Percentiles rank a stretch among this genome's conserved stretches.
These are phyloP conservation scores for Pontoporia blainvillei DNA, from an alignment of 2,113 vertebrate species.

Conservation along the genomic window DNA sequence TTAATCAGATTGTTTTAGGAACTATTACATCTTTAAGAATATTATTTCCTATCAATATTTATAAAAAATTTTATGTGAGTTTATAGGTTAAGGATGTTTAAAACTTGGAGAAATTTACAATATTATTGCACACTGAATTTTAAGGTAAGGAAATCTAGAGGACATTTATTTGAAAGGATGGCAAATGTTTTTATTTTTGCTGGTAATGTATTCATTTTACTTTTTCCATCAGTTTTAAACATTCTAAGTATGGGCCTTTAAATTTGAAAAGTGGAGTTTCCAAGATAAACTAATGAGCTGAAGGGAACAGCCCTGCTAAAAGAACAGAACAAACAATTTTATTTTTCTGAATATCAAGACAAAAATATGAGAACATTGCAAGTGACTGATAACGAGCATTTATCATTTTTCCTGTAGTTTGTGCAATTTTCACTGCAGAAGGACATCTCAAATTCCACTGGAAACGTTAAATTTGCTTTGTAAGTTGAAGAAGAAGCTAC, in stretches of 20 bases:
- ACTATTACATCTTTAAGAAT: background rate
- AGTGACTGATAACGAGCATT: slow-evolving; percentile 55
- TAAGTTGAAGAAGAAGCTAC: slow-evolving; percentile 20
- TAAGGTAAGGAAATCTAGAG: background rate
- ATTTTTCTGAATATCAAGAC: slow-evolving; percentile 59
- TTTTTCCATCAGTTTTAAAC: slow-evolving; percentile 33
- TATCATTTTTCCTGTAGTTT: slow-evolving; percentile 45
- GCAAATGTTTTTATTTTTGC: slow-evolving; percentile 33
- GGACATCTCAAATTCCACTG: slow-evolving; percentile 48
- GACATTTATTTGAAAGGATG: background rate
- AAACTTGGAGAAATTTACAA: background rate
- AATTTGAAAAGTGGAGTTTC: slow-evolving; percentile 52
- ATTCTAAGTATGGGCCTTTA: slow-evolving; percentile 46
- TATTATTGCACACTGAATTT: background rate
- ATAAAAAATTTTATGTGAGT: background rate
- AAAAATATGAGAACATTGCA: slow-evolving; percentile 53
- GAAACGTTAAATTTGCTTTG: slow-evolving; percentile 41
- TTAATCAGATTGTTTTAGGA: background rate
- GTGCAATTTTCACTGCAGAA: slow-evolving; percentile 19
- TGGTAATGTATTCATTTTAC: slow-evolving; percentile 28
- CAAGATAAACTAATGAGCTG: slow-evolving; percentile 31
- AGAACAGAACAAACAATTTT: slow-evolving; percentile 62
- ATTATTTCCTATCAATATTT: background rate
- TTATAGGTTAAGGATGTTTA: background rate
- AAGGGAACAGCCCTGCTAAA: slow-evolving; percentile 19